Percentiles rank a stretch among this genome's conserved stretches.
These are phyloP conservation scores for Melanitta fusca DNA, from an alignment of 2,797 vertebrate genomes.

Conservation along the genomic window DNA sequence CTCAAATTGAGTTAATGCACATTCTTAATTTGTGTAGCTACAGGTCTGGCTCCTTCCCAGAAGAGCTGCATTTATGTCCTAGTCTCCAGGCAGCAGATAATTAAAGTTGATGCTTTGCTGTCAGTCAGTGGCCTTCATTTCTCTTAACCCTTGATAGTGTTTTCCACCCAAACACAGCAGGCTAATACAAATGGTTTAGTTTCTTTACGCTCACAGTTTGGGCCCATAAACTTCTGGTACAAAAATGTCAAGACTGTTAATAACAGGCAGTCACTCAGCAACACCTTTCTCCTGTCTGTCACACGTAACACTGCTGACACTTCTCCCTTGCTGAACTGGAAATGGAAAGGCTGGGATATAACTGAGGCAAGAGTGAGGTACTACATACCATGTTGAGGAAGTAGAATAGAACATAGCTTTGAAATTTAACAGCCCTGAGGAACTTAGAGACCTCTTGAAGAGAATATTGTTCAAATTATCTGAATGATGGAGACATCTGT, in stretches of 20 bases:
- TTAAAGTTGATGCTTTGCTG: not conserved
- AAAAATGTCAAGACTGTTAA: not conserved
- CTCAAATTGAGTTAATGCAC: not conserved
- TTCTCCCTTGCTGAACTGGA: not conserved
- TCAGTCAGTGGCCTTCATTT: not conserved
- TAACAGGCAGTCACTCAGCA: not conserved
- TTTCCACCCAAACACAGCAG: not conserved
- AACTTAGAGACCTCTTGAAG: not conserved
- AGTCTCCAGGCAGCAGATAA: not conserved
- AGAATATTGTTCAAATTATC: not conserved
- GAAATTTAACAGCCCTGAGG: not conserved
- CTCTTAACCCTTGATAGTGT: not conserved
- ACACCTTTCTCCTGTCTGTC: not conserved
- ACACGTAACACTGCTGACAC: not conserved
- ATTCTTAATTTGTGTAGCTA: not conserved
- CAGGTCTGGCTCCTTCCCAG: not conserved
- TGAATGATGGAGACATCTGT: not conserved
- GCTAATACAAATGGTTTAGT: not conserved
- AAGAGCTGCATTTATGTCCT: not conserved
- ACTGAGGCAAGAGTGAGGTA: not conserved
- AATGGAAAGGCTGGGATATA: not conserved
- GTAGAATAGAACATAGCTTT: not conserved
- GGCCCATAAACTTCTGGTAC: not conserved
- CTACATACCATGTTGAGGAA: not conserved
- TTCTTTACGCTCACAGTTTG: not conserved